phyloP scores from a whole-genome alignment of 1,140 invertebrate species.

The Zaprionus taronus region DNA sequence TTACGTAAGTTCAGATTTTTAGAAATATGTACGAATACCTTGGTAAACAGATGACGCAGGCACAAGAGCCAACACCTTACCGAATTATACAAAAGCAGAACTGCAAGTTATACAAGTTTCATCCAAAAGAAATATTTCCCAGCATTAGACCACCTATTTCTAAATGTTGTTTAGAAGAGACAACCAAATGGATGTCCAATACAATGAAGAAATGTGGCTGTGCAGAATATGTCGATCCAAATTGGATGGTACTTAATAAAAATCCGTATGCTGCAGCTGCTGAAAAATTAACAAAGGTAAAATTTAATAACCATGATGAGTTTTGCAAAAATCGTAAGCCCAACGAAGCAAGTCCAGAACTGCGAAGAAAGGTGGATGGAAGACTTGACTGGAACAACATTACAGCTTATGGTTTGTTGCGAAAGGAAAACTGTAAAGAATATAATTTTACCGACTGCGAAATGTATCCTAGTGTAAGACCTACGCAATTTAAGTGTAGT shows the following conservation, averaged over 20 bases:
- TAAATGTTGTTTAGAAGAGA: constrained; percentile 13
- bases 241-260: background rate
- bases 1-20: too few relatives aligned
- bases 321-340: too few relatives aligned
- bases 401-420: constrained; percentile 17
- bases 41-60: background rate
- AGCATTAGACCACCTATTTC: constrained; percentile 43
- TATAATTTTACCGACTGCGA: background rate
- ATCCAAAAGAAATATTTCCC: background rate
- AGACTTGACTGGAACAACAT: background rate
- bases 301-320: too few relatives aligned
- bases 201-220: constrained; percentile 34
- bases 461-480: constrained; percentile 24
- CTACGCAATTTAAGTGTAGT: constrained; percentile 12
- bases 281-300: too few relatives aligned
- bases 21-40: background rate
- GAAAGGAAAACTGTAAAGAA: constrained; percentile 31
- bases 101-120: background rate
- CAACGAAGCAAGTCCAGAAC: background rate
- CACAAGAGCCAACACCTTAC: background rate
- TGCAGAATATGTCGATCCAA: background rate
- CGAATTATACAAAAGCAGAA: background rate
- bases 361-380: background rate
- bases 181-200: constrained; percentile 11
- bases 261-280: background rate